phyloP scores from a whole-genome alignment of 2,113 vertebrate genomes.

The Microcebus lehilahytsara region DNA sequence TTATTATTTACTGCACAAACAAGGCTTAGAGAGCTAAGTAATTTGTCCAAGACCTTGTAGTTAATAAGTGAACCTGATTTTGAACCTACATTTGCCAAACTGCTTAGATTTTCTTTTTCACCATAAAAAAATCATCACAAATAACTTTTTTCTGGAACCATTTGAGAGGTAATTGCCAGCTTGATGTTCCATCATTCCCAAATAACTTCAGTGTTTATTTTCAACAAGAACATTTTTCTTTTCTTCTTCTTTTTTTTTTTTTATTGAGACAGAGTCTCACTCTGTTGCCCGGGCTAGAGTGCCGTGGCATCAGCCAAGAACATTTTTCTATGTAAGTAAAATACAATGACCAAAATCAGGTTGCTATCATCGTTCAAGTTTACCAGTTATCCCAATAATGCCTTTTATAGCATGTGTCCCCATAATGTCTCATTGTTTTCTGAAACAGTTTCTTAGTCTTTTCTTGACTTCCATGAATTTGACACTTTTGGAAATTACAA shows the following conservation, averaged over 20 bases:
- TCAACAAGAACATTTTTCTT: neutral
- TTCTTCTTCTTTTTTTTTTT: too few species aligned
- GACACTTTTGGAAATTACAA: neutral
- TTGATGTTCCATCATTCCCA: neutral
- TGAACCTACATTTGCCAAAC: neutral
- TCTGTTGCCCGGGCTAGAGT: too few species aligned
- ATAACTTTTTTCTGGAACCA: neutral
- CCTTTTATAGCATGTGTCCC: neutral
- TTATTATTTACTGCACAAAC: neutral
- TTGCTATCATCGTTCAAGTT: neutral
- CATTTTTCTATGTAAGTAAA: neutral
- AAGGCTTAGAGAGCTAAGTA: neutral
- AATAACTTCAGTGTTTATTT: slow-evolving; percentile 27
- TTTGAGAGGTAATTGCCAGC: neutral
- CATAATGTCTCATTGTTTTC: neutral
- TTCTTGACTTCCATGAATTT: slow-evolving; percentile 23
- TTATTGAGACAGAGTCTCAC: too few species aligned
- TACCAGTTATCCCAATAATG: neutral
- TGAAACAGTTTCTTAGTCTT: neutral
- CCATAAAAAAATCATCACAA: neutral
- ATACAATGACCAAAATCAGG: neutral
- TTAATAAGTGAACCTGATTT: neutral
- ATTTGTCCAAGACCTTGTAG: neutral
- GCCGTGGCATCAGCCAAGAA: neutral
- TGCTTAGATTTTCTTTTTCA: neutral